Percentiles rank a stretch among this genome's conserved stretches.
Conservation (phyloP, 2,888 invertebrate species). For the Dascillus cervinus region DNA sequence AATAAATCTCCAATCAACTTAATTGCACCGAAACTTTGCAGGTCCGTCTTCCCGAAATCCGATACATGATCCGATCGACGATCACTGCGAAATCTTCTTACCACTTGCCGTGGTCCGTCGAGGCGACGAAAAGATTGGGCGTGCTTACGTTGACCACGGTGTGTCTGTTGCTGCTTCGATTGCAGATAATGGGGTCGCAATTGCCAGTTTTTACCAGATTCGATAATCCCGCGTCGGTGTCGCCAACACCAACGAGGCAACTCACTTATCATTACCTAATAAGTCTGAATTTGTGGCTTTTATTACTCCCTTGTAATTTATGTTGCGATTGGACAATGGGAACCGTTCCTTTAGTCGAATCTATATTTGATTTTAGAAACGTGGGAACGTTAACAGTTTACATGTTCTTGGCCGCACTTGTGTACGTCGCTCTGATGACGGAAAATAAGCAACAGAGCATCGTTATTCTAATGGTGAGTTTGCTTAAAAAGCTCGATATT, state of each 20-base stretch:
- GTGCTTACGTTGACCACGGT: conserved; percentile 76
- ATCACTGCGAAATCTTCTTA: conserved; percentile 48
- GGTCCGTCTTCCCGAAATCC: conserved; percentile 46
- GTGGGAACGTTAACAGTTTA: conserved; percentile 68
- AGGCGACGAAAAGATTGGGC: conserved; percentile 66
- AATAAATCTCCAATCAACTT: not conserved
- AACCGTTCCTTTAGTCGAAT: conserved; percentile 77
- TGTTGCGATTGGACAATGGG: conserved; percentile 99
- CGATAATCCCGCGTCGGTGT: conserved; percentile 94
- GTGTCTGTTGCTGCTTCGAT: conserved; percentile 70
- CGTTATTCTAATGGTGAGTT: conserved; percentile 60
- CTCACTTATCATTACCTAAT: conserved; percentile 90
- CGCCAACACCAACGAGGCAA: conserved; percentile 74
- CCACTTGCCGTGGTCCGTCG: conserved; percentile 52
- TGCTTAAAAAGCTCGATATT: too few relatives aligned
- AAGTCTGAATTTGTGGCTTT: conserved; percentile 82
- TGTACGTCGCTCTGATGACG: conserved; percentile 49
- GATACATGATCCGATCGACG: conserved; percentile 42
- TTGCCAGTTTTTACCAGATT: conserved; percentile 94
- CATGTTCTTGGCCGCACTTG: conserved; percentile 50
- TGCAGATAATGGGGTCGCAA: conserved; percentile 94
- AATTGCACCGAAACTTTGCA: conserved; percentile 26
- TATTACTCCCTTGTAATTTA: conserved; percentile 80
- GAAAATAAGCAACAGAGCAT: conserved; percentile 56
- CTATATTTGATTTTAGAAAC: conserved; percentile 74